These are phyloP conservation scores for Pentalonia nigronervosa DNA, from an alignment of 1,140 invertebrate genomes.

Conservation along the genomic window DNA sequence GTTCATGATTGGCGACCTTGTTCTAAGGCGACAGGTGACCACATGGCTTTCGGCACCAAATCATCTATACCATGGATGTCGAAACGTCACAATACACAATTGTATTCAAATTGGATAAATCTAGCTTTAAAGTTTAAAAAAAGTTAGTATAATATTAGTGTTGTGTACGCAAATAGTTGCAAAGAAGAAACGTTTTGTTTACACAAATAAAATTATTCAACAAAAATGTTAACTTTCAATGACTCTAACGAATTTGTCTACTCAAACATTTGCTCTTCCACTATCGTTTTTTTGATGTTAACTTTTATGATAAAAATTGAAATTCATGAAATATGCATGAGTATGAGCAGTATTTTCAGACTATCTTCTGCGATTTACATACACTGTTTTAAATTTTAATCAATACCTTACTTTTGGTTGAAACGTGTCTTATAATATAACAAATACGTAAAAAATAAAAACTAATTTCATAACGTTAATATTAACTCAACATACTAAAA, in stretches of 20 bases:
- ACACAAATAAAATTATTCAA: not conserved
- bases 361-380: not conserved
- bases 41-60: no score
- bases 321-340: slow-evolving; percentile 44
- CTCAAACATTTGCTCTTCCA: not conserved
- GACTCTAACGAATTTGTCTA: no score
- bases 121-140: not conserved
- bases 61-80: no score
- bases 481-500: not conserved
- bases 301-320: not conserved
- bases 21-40: no score
- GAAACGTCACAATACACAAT: no score
- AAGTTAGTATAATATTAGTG: not conserved
- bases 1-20: no score
- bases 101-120: not conserved
- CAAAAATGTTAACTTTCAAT: no score
- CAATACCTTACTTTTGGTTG: not conserved
- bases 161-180: not conserved
- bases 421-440: not conserved
- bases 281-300: not conserved
- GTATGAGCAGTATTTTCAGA: not conserved
- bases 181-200: not conserved
- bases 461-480: not conserved
- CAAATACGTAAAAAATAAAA: not conserved
- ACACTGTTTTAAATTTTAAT: not conserved